Evolutionary conservation across 2,888 invertebrate genomes (phyloP), one percentile per base, ranked within the genome.

Genomic region (Acheta domesticus): DNA sequence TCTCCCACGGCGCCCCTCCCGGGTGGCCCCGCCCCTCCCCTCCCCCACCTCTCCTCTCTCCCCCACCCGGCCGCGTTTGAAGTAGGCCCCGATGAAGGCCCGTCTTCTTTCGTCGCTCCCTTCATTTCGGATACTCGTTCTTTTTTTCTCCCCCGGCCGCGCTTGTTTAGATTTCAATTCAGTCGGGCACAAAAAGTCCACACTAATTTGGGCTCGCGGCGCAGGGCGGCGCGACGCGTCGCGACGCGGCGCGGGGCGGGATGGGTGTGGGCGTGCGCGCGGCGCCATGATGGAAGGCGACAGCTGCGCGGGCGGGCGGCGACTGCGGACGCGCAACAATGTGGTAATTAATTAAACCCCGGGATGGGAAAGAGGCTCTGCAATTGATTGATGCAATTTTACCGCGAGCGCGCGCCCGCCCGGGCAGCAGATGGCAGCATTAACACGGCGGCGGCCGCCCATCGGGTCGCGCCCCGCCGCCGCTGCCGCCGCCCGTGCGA

Each of bases 41-140:
- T 12, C 1, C 62, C n/a, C n/a, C 62, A 0, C 3, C 62, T 14
- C 62, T 12, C 14, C 16, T 4, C 62, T 1, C 62, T 11, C 1
- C n/a, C n/a, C 62, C 62, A 1, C n/a, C 16, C 62, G 16, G 62
- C 62, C n/a, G 62, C 62, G 14, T 62, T 62, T 62, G 62, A 62
- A 62, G 62, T 62, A 62, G 14, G 62, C n/a, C 62, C 62, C 62
- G 62, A 62, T n/a, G 62, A 62, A 62, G n/a, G 16, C 62, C 8
- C 62, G n/a, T 62, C 62, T 62, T 62, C 62, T n/a, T n/a, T 62
- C n/a, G 62, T 62, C 62, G 62, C 62, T n/a, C n/a, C 62, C 62
- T 19, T 62, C 62, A 62, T 62, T 62, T 62, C n/a, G n/a, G 62
- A 62, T 62, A 62, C 62, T 5, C 62, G 14, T 11, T 62, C 5